A percentile compares a stretch with the other conserved stretches of the same genome.
phyloP scores from a whole-genome alignment of 2,797 vertebrate genomes.

The Catostomus latipinnis region DNA sequence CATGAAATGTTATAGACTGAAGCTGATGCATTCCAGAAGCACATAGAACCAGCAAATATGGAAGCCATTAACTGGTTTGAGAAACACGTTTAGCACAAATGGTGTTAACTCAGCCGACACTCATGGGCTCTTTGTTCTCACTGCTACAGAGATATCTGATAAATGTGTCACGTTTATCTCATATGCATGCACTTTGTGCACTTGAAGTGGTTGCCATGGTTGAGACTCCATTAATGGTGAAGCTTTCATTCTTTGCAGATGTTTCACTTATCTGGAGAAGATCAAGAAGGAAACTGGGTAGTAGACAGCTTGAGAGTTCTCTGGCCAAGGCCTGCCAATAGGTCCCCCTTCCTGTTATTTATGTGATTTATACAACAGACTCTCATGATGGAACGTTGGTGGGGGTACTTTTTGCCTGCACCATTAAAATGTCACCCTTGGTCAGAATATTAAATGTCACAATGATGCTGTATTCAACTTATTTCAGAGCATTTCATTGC shows the following conservation, averaged over 20 bases:
- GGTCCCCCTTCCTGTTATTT: no score
- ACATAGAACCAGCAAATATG: constrained; percentile 34
- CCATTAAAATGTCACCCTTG: no score
- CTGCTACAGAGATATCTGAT: constrained; percentile 53
- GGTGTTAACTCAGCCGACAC: constrained; percentile 29
- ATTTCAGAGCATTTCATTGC: no score
- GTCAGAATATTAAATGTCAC: no score
- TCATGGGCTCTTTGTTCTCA: constrained; percentile 57
- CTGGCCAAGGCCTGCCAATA: no score
- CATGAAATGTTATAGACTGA: constrained; percentile 25
- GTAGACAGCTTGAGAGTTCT: constrained; percentile 16
- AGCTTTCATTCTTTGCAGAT: constrained; percentile 45
- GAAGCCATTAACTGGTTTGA: constrained; percentile 39
- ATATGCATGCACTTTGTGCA: constrained; percentile 34
- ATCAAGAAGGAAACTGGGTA: constrained; percentile 1
- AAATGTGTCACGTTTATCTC: constrained; percentile 68
- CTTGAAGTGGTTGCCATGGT: constrained; percentile 45
- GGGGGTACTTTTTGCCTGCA: no score
- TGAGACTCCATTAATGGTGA: constrained; percentile 45
- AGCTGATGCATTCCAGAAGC: not conserved
- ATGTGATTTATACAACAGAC: no score
- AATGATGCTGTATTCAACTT: no score
- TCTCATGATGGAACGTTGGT: no score
- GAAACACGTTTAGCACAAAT: constrained; percentile 32
- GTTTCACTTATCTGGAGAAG: constrained; percentile 36